Evolutionary conservation across 2,113 vertebrate genomes (phyloP).

Genomic region (Burhinus bistriatus): DNA sequence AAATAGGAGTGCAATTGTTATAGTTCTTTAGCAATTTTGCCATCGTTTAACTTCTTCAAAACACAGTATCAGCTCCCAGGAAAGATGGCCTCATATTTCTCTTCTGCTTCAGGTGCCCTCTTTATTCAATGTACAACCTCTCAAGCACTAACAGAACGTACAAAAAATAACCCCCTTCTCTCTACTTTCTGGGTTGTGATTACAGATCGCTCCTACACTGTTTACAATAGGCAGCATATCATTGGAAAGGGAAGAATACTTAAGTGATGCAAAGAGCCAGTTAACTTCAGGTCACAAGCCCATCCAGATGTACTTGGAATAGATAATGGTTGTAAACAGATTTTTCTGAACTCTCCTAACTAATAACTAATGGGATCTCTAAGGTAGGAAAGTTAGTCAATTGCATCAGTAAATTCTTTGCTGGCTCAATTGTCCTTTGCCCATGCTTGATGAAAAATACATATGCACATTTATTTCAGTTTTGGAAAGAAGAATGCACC

Average conservation of each 20-base stretch:
- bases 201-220: not conserved
- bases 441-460: not conserved
- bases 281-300: not conserved
- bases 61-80: not conserved
- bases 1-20: not conserved
- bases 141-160: not conserved
- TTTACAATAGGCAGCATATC: not conserved
- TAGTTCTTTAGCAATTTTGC: not conserved
- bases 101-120: not conserved
- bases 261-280: not conserved
- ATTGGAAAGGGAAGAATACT: not conserved
- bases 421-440: not conserved
- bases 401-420: not conserved
- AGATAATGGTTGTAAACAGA: not conserved
- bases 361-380: not conserved
- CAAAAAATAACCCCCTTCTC: not conserved
- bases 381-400: not conserved
- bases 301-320: not conserved
- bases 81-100: not conserved
- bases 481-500: not conserved
- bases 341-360: not conserved
- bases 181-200: not conserved
- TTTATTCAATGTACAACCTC: not conserved
- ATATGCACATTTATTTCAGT: not conserved
- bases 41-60: not conserved